Conservation (phyloP, 2,797 vertebrate genomes). For the Enteromius treurensis region DNA sequence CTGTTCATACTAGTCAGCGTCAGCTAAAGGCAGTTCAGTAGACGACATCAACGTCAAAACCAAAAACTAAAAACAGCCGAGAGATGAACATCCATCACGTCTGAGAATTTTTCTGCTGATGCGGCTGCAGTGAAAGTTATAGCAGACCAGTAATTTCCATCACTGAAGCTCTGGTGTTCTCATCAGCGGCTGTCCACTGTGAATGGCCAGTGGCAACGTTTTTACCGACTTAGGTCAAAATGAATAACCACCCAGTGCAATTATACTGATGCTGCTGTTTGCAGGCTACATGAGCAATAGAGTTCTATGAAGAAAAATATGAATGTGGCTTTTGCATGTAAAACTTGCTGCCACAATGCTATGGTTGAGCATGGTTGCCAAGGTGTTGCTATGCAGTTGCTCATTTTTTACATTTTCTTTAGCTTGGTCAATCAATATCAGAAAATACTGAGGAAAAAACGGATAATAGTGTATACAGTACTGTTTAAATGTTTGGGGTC, state of each 20-base stretch:
- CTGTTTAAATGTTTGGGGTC: no score
- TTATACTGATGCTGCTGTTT: slow-evolving; percentile 28
- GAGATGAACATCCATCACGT: not conserved
- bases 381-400: not conserved
- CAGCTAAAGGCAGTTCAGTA: slow-evolving; percentile 34
- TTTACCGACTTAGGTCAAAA: slow-evolving; percentile 29
- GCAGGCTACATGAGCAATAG: not conserved
- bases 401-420: not conserved
- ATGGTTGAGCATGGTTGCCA: not conserved
- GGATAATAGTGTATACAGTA: no score
- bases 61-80: slow-evolving; percentile 20
- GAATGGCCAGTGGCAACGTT: not conserved
- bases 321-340: not conserved
- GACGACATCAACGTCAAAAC: not conserved
- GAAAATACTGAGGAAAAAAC: not conserved
- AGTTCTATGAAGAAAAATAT: slow-evolving; percentile 1
- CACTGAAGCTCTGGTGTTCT: slow-evolving; percentile 19
- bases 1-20: not conserved
- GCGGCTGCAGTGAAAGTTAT: slow-evolving; percentile 20
- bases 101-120: slow-evolving; percentile 26
- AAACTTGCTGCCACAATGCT: not conserved
- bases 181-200: slow-evolving; percentile 14
- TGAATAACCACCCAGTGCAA: not conserved
- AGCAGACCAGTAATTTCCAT: slow-evolving; percentile 28
- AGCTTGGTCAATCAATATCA: not conserved